Base-by-base conservation (phyloP, 2,888 invertebrate genomes). In the Drosophila stalkeri region DNA sequence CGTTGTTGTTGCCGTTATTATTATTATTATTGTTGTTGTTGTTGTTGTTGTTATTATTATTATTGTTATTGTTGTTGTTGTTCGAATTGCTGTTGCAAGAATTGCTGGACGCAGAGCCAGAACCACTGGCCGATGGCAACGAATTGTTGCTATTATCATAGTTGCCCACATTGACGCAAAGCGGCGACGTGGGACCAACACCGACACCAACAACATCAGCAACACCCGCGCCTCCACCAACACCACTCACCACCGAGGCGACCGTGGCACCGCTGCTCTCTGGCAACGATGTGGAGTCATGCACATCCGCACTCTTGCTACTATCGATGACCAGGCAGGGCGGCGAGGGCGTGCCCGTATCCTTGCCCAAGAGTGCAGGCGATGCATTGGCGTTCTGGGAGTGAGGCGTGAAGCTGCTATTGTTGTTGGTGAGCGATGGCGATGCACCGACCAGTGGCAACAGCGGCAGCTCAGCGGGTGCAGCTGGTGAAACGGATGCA, bases 251-350 rank as follows among this genome's bases (percentile, higher is more conserved):
- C 55, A 59, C 46, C 31, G 52, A 54, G 52, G 52, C 52, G 16
- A 23, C 63, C 43, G 65, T 67, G 0, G 44, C 57, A 18, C 71
- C 72, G 31, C 71, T 65, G 57, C 80, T 78, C 65, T 91, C 91
- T 18, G 90, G 89, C 70, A 91, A 63, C 23, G 91, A 91, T 6
- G 87, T 91, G 9, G 91, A 91, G 20, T 91, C 90, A 20, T 90
- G 88, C 14, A 88, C 84, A 65, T 89, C 90, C 56, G 84, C 90
- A 70, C 90, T 88, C 63, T 90, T 91, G 62, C 91, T 90, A 14
- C 91, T 85, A 52, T 91, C 91, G 20, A 91, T 91, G 12, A 91
- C 86, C n/a, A 91, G 68, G 47, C 87, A 87, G 5, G 91, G 91
- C 20, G 91, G 91, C 14, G 91, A 91, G 1, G 91, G 91, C 1